A percentile compares a stretch with the other conserved stretches of the same genome.
These are phyloP conservation scores for Macrotus californicus DNA, from an alignment of 2,113 vertebrate genomes.

Conservation along the genomic window DNA sequence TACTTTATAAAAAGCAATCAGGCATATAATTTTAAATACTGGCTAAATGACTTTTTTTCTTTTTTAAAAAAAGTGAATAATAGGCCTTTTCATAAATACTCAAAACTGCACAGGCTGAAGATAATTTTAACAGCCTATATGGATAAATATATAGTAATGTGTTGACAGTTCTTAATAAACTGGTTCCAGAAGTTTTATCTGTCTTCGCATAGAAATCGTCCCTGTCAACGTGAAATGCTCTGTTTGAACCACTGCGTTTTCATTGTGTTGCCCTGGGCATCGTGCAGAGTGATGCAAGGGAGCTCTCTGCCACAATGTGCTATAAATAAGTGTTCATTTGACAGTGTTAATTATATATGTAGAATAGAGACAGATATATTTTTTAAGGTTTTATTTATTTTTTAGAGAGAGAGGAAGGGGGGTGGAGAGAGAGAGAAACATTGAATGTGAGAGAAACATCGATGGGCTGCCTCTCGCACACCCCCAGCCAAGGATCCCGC, in stretches of 20 bases:
- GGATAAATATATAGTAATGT: not conserved
- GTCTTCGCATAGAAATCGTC: constrained; percentile 18
- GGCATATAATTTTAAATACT: not conserved
- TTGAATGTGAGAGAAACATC: no score
- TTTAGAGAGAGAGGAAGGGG: not conserved
- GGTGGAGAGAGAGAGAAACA: not conserved
- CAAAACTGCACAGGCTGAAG: not conserved
- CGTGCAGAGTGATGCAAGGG: constrained; percentile 16
- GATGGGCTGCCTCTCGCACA: no score
- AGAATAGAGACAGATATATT: not conserved
- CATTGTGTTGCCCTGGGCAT: constrained; percentile 8
- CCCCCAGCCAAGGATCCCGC: no score
- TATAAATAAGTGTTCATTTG: constrained; percentile 4
- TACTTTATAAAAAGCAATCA: not conserved
- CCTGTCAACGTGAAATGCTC: constrained; percentile 4
- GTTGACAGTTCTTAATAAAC: constrained; percentile 39
- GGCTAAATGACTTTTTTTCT: not conserved
- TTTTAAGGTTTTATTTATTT: no score
- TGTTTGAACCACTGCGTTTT: constrained; percentile 27
- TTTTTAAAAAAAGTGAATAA: not conserved
- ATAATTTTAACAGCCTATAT: not conserved
- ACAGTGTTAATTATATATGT: not conserved
- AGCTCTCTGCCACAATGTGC: not conserved
- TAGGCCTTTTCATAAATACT: not conserved
- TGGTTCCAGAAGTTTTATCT: constrained; percentile 21